Base-by-base conservation (phyloP, 2,888 invertebrate species). In the Entomobrya proxima region DNA sequence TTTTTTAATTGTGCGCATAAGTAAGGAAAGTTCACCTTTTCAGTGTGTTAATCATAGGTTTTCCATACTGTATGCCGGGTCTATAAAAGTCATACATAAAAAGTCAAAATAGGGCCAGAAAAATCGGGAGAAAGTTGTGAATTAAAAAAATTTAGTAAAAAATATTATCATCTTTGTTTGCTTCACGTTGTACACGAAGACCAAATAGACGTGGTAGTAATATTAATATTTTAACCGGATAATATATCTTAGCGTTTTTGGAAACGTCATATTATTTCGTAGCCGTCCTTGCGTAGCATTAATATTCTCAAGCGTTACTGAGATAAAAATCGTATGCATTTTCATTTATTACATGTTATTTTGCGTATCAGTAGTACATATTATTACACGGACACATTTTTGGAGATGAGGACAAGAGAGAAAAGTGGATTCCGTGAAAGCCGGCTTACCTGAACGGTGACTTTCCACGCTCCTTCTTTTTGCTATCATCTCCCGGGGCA, bases 371-470 rank as follows among this genome's bases (percentile, higher is more conserved):
- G 52, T 58, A 27, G 24, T 37, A 76, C 55, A 55, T 55, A 11
- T 27, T 11, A n/a, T n/a, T 6, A 13, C 55, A 55, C 40, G 37
- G 40, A 61, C 30, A 15, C 3, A 18, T 44, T 67, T 32, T 50
- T 61, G 18, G 40, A 32, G 27, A 58, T n/a, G 58, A 74, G 55
- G 58, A 55, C 40, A 69, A 55, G 55, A 18, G 50, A 35, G 21
- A 35, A 32, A 50, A n/a, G 1, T 58, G 24, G 40, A 67, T 67
- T 64, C 30, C 24, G 61, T 27, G 44, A 27, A 61, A 77, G 35
- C 13, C 27, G 7, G 27, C 97, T 92, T 97, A 97, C 92, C 97
- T 96, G 92, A 98, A 98, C 21, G 98, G 98, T 50, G 98, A 98
- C 89, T 97, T 94, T 77, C 97, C 97, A 11, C 98, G 93, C 91